phyloP scores from a whole-genome alignment of 2,113 vertebrate species.

The Melanerpes formicivorus region DNA sequence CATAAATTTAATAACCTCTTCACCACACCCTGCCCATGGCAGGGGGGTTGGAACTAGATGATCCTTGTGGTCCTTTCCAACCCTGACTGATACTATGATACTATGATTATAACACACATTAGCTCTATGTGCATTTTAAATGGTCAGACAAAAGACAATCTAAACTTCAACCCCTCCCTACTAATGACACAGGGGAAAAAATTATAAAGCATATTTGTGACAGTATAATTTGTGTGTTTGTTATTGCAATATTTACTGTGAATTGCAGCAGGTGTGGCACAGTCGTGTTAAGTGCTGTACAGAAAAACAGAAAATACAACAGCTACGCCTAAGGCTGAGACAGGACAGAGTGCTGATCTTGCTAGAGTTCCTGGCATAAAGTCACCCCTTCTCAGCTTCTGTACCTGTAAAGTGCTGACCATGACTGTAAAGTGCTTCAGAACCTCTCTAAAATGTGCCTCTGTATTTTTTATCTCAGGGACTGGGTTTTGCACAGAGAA shows the following conservation, averaged over 20 bases:
- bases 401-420: not conserved
- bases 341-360: not conserved
- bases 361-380: not conserved
- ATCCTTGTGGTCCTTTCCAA: too few relatives aligned
- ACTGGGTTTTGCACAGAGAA: not conserved
- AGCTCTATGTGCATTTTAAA: not conserved
- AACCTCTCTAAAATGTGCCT: not conserved
- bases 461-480: not conserved
- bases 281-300: not conserved
- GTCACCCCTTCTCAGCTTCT: not conserved
- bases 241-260: not conserved
- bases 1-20: too few relatives aligned
- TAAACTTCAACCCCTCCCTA: not conserved
- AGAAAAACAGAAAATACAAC: not conserved
- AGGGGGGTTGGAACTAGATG: too few relatives aligned
- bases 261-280: not conserved
- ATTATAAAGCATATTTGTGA: not conserved
- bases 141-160: not conserved
- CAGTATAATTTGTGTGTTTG: not conserved
- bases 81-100: too few relatives aligned
- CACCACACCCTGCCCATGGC: too few relatives aligned
- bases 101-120: not conserved
- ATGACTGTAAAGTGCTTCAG: not conserved
- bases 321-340: not conserved
- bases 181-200: not conserved